These are phyloP conservation scores for Thymallus thymallus DNA, from an alignment of 2,113 vertebrate genomes.

Conservation along the genomic window DNA sequence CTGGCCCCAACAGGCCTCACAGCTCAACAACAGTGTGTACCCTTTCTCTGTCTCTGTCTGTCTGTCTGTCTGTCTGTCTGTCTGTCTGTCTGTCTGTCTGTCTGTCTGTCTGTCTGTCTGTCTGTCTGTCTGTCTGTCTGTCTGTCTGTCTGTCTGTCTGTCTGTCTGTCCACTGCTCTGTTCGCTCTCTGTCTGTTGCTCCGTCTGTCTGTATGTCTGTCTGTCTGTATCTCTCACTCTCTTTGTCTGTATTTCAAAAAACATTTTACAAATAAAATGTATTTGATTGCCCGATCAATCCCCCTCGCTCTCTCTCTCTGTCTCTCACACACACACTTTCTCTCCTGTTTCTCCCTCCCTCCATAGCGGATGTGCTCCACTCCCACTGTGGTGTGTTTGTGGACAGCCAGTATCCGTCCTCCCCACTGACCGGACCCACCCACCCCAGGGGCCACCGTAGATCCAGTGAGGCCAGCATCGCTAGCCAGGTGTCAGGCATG, in stretches of 20 bases:
- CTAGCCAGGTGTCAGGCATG: conserved; percentile 93
- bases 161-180: conserved; percentile 3
- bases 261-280: not conserved
- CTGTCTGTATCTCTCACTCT: conserved; percentile 5
- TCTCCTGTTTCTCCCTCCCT: not conserved
- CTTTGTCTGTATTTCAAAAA: not conserved
- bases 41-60: conserved; percentile 17
- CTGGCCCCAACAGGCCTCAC: conserved; percentile 78
- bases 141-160: not conserved
- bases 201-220: conserved; percentile 23
- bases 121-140: conserved; percentile 4
- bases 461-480: conserved; percentile 91
- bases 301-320: not conserved
- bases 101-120: conserved; percentile 23
- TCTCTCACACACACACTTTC: not conserved
- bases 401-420: conserved; percentile 70
- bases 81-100: conserved; percentile 12
- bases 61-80: not conserved
- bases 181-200: not conserved
- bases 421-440: conserved; percentile 75
- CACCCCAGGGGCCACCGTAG: conserved; percentile 79
- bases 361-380: conserved; percentile 70
- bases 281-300: no score
- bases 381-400: conserved; percentile 68
- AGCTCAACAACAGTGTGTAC: conserved; percentile 85